phyloP scores from a whole-genome alignment of 2,113 vertebrate species.

The Engraulis encrasicolus region DNA sequence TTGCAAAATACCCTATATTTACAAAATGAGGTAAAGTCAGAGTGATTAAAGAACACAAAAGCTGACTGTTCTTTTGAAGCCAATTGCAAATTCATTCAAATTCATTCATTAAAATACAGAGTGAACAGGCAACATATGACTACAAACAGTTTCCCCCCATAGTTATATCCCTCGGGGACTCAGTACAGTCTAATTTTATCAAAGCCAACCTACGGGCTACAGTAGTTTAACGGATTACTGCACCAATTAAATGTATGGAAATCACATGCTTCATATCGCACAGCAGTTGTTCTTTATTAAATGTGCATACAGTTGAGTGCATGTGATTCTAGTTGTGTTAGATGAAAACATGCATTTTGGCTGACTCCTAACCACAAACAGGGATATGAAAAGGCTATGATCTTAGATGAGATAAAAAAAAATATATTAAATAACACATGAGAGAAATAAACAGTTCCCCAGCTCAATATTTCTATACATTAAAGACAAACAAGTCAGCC shows the following conservation, averaged over 20 bases:
- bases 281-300: neutral
- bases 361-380: neutral
- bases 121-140: neutral
- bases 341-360: neutral
- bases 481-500: too few species aligned
- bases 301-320: neutral
- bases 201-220: neutral
- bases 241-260: slow-evolving; percentile 4
- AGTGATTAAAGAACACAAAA: neutral
- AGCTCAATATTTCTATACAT: too few species aligned
- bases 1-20: neutral
- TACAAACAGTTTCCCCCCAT: neutral
- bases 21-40: neutral
- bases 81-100: neutral
- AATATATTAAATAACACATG: too few species aligned
- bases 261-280: neutral
- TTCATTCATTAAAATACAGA: neutral
- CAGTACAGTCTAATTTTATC: neutral
- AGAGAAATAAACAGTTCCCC: too few species aligned
- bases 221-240: neutral
- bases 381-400: neutral
- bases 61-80: neutral
- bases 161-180: neutral
- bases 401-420: neutral
- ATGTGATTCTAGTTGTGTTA: neutral